Base-by-base conservation (phyloP, 2,888 invertebrate genomes). In the Chromoteleia sp. region DNA sequence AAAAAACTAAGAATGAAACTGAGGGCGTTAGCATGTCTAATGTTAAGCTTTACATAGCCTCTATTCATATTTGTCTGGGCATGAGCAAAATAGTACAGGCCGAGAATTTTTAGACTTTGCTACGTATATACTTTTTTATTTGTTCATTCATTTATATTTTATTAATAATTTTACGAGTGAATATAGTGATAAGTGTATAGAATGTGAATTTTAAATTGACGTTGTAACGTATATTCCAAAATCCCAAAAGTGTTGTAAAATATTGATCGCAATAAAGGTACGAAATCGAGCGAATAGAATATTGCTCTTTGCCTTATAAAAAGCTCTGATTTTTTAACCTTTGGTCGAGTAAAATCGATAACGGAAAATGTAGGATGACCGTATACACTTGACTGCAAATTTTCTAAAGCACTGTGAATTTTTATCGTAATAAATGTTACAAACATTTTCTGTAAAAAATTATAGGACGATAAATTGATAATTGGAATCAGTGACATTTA, bases 311-410 rank as follows among this genome's bases (percentile, higher is more conserved):
- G 33, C 17, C 12, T 39, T 45, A 4, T 33, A 56, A 30, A 56
- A 21, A 54, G 54, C 17, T 48, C 56, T 33, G 56, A 56, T 56
- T 54, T 68, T 68, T 54, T 45, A 68, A 56, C 52, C 43, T 68
- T 45, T 68, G 19, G 43, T 33, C 33, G 14, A 21, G 7, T 36
- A 45, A 56, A 68, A 54, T 43, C 54, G 33, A 56, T 68, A 56
- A 45, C 2, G 21, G 21, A 21, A 45, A 45, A 58, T 58, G 15
- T 39, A 39, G 19, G 54, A 54, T 36, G 36, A 19, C 19, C 54
- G 8, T 19, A 54, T 19, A 54, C 36, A 54, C 15, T 17, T 54
- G 25, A 54, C 52, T 33, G 52, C 52, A 54, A 54, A 56, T 36
- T 56, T 36, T 14, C 12, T 56, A 56, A 36, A 56, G 56, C 19